Evolutionary conservation across 2,888 invertebrate species (phyloP).

Genomic region (Spisula subtruncata): DNA sequence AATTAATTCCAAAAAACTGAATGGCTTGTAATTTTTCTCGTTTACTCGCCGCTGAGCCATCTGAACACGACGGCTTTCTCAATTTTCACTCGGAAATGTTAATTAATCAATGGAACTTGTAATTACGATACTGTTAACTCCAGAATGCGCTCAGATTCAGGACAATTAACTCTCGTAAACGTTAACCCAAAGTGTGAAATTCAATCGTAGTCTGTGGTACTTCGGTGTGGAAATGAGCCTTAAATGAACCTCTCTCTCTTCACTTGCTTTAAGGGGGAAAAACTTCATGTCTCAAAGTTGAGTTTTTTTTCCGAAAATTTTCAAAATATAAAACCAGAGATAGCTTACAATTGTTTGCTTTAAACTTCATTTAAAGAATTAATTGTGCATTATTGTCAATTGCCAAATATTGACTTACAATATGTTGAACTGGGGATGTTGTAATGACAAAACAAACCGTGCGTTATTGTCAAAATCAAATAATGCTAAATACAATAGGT

Average conservation of each 20-base stretch:
- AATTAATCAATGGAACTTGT: slow-evolving; percentile 59
- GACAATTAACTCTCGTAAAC: slow-evolving; percentile 48
- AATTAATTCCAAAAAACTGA: slow-evolving; percentile 13
- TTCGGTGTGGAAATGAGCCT: background rate
- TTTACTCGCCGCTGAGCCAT: slow-evolving; percentile 12
- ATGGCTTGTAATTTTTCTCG: slow-evolving; percentile 9
- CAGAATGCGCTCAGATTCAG: slow-evolving; percentile 44
- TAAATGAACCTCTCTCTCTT: background rate
- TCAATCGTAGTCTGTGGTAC: slow-evolving; percentile 40
- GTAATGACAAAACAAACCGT: no score
- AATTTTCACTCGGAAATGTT: slow-evolving; percentile 44
- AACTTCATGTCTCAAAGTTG: background rate
- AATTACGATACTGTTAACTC: slow-evolving; percentile 51
- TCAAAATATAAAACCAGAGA: no score
- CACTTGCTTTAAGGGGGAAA: background rate
- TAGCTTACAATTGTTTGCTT: background rate
- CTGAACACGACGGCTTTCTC: slow-evolving; percentile 26
- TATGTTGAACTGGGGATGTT: no score
- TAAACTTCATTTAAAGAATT: background rate
- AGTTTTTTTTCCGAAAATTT: background rate
- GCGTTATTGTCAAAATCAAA: no score
- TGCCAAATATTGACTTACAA: no score
- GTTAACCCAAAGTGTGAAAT: slow-evolving; percentile 52
- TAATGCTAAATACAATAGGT: no score
- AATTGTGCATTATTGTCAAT: background rate